These are phyloP conservation scores for Apodemus agrarius DNA, from an alignment of 2,797 vertebrate species.

Conservation along the genomic window DNA sequence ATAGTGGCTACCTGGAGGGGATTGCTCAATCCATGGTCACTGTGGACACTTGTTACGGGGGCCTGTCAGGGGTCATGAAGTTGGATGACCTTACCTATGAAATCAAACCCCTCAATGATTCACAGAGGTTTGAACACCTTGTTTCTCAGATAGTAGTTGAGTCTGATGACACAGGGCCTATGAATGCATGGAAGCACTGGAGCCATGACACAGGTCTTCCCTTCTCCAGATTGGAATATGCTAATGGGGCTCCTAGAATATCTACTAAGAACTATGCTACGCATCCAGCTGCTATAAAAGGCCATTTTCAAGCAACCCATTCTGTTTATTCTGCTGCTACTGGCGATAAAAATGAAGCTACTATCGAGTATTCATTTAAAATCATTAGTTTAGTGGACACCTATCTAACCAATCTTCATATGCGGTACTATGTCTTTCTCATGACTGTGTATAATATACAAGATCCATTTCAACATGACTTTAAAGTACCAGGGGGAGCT, in stretches of 20 bases:
- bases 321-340: rapidly evolving
- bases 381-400: neutral
- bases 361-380: neutral
- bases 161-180: rapidly evolving
- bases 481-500: rapidly evolving
- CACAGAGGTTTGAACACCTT: constrained; percentile 75
- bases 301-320: rapidly evolving
- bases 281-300: rapidly evolving
- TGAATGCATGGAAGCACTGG: rapidly evolving
- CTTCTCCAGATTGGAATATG: neutral
- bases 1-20: constrained; percentile 77
- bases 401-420: rapidly evolving
- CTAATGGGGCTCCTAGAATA: neutral
- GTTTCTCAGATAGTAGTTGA: constrained; percentile 79
- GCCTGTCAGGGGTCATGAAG: constrained; percentile 79
- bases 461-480: rapidly evolving
- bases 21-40: constrained; percentile 77
- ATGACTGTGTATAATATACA: rapidly evolving
- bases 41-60: constrained; percentile 76
- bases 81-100: constrained; percentile 76
- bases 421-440: neutral
- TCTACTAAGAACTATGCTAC: neutral
- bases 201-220: rapidly evolving
- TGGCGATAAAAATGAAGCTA: rapidly evolving
- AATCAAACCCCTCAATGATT: constrained; percentile 81